Base-by-base conservation (phyloP, 2,113 vertebrate genomes). In the Maccullochella peelii region DNA sequence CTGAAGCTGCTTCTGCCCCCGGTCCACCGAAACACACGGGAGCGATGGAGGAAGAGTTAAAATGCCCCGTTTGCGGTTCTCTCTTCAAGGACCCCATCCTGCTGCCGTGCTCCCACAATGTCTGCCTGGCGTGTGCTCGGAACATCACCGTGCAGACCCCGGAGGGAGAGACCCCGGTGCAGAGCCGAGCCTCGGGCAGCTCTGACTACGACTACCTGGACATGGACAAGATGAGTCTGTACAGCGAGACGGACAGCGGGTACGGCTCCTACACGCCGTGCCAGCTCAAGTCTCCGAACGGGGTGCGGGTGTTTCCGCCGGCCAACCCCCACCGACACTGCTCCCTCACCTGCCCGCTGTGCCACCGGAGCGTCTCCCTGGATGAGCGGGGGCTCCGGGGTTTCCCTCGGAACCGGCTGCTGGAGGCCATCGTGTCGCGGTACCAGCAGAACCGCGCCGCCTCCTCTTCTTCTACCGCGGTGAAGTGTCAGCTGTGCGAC, bases 241-340 rank as follows among this genome's bases (percentile, higher is more conserved):
- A 98, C 93, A 98, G 98, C 88, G 98, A 99, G 95, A 97, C 98
- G 49, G 98, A 99, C 96, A 99, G 98, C 94, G 98, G 98, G 23
- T 99, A 99, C 85, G 98, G 98, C 52, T 99, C 98, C 67, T 99
- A 97, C 95, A 97, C 98, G 0, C 97, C 98, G 54, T 98, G 97
- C 93, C 96, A 93, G 79, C 85, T 97, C 68, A 98, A 98, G 91
- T 98, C 97, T 2, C 98, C 98, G 0, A 99, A 97, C 86, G 98
- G 98, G 5, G 96, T 98, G 50, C 95, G 98, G 49, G 97, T 98
- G 49, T 95, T 99, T 61, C 98, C 98, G 0, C 94, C 96, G 68
- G 90, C 93, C 71, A 16, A 42, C 78, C 77, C 92, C 11, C 96
- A 95, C 84, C 96, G 96, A 1, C 96, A 95, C 86, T 96, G 96